Evolutionary conservation across 2,888 invertebrate species (phyloP).

Genomic region (Caenorhabditis afra): DNA sequence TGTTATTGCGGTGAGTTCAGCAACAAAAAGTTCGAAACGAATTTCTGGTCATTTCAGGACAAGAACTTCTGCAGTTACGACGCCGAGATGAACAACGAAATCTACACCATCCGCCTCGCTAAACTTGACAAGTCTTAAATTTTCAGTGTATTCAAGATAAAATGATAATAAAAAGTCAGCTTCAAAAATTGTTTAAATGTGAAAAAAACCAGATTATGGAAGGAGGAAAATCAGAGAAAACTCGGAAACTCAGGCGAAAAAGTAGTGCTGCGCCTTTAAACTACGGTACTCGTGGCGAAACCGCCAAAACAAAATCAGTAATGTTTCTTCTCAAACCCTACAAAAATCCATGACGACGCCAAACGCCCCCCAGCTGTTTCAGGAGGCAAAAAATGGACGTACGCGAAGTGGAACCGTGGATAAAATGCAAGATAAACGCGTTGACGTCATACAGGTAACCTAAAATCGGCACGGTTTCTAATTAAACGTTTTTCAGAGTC

Average conservation of each 20-base stretch:
- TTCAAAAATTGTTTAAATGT: background rate
- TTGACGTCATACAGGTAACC: constrained; percentile 7
- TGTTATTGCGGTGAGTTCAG: constrained; percentile 25
- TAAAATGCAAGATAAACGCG: background rate
- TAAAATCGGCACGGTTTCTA: background rate
- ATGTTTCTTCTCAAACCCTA: background rate
- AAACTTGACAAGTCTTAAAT: constrained; percentile 62
- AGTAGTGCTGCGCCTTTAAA: background rate
- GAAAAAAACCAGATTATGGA: background rate
- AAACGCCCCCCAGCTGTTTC: background rate
- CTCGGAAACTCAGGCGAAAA: background rate
- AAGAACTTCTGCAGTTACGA: constrained; percentile 69
- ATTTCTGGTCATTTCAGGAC: constrained; percentile 40
- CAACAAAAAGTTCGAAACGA: background rate
- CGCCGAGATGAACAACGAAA: constrained; percentile 31
- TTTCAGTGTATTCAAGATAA: background rate
- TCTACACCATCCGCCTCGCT: constrained; percentile 63
- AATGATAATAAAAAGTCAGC: background rate
- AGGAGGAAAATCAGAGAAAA: background rate
- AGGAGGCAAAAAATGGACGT: constrained; percentile 6
- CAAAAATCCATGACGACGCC: no score
- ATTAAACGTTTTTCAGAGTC: constrained; percentile 33
- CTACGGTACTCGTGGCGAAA: constrained; percentile 19
- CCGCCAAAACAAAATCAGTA: background rate
- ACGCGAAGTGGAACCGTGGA: constrained; percentile 23